These are phyloP conservation scores for Laspeyria flexula DNA, from an alignment of 2,888 invertebrate genomes.

Conservation along the genomic window DNA sequence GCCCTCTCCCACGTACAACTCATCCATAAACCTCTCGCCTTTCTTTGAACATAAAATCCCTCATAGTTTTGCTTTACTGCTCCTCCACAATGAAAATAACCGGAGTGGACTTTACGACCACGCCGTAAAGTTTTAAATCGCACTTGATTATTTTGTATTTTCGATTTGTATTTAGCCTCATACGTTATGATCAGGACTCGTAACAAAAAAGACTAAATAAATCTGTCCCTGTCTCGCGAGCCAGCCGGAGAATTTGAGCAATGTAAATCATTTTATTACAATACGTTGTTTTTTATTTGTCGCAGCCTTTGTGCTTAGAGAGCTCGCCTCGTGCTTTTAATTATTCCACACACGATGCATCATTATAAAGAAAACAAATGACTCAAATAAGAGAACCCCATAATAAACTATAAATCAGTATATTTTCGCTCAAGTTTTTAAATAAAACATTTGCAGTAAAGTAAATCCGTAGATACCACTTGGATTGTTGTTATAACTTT, in stretches of 20 bases:
- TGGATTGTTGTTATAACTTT: slow-evolving; percentile 15
- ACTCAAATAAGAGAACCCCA: slow-evolving; percentile 32
- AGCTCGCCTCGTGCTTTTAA: slow-evolving; percentile 62
- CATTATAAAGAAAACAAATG: slow-evolving; percentile 39
- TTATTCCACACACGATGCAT: slow-evolving; percentile 40
- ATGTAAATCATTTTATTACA: slow-evolving; percentile 85
- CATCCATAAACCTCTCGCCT: slow-evolving; percentile 69
- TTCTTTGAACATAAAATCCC: slow-evolving; percentile 70
- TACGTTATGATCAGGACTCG: slow-evolving; percentile 79
- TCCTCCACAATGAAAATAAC: slow-evolving; percentile 46
- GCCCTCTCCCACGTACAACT: slow-evolving; percentile 60
- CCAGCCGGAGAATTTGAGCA: slow-evolving; percentile 79
- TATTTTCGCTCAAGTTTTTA: slow-evolving; percentile 17
- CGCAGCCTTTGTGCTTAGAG: slow-evolving; percentile 71
- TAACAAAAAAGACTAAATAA: slow-evolving; percentile 78
- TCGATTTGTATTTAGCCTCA: slow-evolving; percentile 74
- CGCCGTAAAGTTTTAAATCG: slow-evolving; percentile 59
- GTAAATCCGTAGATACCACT: slow-evolving; percentile 8
- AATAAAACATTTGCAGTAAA: slow-evolving; percentile 22
- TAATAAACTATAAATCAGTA: slow-evolving; percentile 24
- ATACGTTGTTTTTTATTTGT: slow-evolving; percentile 73
- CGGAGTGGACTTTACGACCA: slow-evolving; percentile 65
- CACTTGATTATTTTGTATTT: slow-evolving; percentile 52
- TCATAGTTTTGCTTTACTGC: slow-evolving; percentile 62
- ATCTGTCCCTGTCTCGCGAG: slow-evolving; percentile 77